A percentile compares a stretch with the other conserved stretches of the same genome.
Conservation (phyloP, 2,113 vertebrate species). For the Poicephalus gulielmi region DNA sequence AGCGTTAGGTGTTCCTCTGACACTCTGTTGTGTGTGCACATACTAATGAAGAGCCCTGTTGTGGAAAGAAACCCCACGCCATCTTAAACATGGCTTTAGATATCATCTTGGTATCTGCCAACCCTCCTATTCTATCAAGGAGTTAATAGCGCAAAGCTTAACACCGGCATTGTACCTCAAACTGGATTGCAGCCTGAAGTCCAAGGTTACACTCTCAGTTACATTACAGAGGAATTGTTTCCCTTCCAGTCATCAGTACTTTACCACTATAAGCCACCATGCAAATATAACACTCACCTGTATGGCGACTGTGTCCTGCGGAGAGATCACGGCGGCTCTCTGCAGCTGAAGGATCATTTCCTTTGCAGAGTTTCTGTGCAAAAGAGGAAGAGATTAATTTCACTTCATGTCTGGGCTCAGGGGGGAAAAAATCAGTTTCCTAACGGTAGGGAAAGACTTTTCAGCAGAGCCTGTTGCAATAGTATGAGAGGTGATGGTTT, state of each 20-base stretch:
- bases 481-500: background rate
- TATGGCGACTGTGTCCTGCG: background rate
- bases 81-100: background rate
- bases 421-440: background rate
- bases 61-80: background rate
- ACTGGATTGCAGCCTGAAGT: background rate
- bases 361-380: background rate
- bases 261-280: background rate
- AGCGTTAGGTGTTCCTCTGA: constrained; percentile 25
- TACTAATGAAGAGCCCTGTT: background rate
- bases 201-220: background rate
- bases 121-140: background rate
- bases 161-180: background rate
- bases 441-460: background rate
- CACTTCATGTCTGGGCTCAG: background rate
- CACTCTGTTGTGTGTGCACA: background rate
- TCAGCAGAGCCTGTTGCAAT: background rate
- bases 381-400: background rate
- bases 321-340: background rate
- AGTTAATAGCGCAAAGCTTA: background rate
- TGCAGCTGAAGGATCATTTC: background rate
- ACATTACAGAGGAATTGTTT: background rate
- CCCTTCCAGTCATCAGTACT: background rate
- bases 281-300: background rate
- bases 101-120: background rate